Evolutionary conservation across 2,888 invertebrate genomes (phyloP), one percentile per base, ranked within the genome.

Genomic region (Phyto melanocephala): DNA sequence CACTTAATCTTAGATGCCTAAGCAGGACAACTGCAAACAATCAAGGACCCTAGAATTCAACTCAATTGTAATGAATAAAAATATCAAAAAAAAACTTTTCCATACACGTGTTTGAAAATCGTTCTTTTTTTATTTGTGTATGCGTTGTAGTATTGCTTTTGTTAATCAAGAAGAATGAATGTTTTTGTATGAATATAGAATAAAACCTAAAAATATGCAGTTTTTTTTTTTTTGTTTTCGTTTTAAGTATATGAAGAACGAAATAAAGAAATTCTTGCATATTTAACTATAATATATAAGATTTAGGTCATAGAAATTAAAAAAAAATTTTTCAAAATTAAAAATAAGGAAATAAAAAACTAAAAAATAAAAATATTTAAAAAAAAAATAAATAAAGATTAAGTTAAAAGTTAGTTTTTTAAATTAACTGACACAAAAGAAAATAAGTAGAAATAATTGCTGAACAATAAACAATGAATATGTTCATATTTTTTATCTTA

Each of bases 11-110:
- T 22, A 40, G 11, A 8, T 8, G 6, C 37, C 28, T 42, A 75
- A 45, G 37, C 35, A 58, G 45, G 47, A 37, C 65, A 58, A 67
- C 54, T 35, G 10, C 35, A 65, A 47, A 10, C 35, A 65, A 56
- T 37, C 56, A 75, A 56, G 75, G 37, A 56, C 24, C n/a, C 56
- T 56, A 58, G 1, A 56, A 56, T 28, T 28, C 3, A 58, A 67
- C 47, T 37, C n/a, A 67, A 65, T 35, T 56, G 33, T 65, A 75
- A 65, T 35, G 6, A 35, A 56, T 45, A 13, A n/a, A 15, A 22
- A 47, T 60, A 45, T 50, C 22, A 50, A 35, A 13, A 37, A 50
- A 22, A 50, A 24, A 22, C 22, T 13, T 24, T 52, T 22, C 6
- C 3, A 33, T 47, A 28, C 47, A 72, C 45, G 45, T 72, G 17